Evolutionary conservation across 2,797 vertebrate species (phyloP), one percentile per base, ranked within the genome.

Genomic region (Ctenopoma multispine): DNA sequence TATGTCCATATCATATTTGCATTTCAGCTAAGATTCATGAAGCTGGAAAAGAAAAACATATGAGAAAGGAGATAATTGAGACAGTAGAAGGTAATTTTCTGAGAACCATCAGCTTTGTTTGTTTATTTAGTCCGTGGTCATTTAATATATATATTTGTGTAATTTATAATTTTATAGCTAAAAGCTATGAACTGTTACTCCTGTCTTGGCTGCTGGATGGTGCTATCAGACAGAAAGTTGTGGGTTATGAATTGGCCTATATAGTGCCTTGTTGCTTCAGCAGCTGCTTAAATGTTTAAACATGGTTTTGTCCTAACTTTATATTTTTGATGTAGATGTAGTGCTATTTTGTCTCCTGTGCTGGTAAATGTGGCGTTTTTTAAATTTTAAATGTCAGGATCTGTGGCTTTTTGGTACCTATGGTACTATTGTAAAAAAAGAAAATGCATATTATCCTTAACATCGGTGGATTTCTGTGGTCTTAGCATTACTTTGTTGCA

Each of bases 41-140:
- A 23, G 21, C 53, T 68, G 58, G 13, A 63, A 78, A 75, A 86
- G 79, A 71, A 21, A 47, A 68, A 50, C 43, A 66, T 31, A 68
- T 70, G 59, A 83, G 31, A 50, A 83, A 86, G 67, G 77, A 75
- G 47, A 84, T 88, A 62, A 57, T 56, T 61, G 84, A 91, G 68
- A 82, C 55, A 36, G 69, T 83, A 15, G 69, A 86, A 89, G 91
- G 85, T 91, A 86, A 84, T 75, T 60, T 36, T 63, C 6, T 29
- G 1, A 51, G 18, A n/a, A 63, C 29, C 55, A 5, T 38, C 3
- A 23, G 0, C 46, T 44, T 53, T 44, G 51, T 31, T 74, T 53
- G 20, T 34, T 69, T 46, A 18, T 71, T 62, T 14, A 21, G n/a
- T 4, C 5, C 2, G 7, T 57, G 40, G 44, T 20, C 17, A 21